Base-by-base conservation (phyloP, 2,888 invertebrate species). In the Philonicus albiceps region DNA sequence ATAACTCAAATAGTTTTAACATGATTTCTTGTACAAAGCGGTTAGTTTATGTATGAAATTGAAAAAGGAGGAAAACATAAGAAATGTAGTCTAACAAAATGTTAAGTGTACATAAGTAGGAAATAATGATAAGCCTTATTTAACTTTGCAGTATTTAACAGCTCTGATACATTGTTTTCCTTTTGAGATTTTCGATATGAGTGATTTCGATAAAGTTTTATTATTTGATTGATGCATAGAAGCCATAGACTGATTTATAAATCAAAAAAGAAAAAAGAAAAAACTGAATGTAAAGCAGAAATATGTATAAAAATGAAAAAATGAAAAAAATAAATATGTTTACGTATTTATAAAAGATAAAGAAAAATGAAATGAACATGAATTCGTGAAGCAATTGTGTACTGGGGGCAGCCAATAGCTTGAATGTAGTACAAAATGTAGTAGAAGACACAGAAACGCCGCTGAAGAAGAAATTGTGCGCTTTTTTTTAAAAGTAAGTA, bases 361-460 rank as follows among this genome's bases (percentile, higher is more conserved):
- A 49, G 84, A 72, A 40, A 22, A 11, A 22, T 34, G 5, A 72
- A 37, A 72, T 34, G 72, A 85, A 72, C 74, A 64, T 90, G 88
- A 92, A 92, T 91, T 91, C 92, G 92, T 92, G 92, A 92, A 92
- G 92, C 92, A 92, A 92, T 92, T 92, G 92, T 92, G 92, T 92
- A 92, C 91, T 88, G 87, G 91, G 92, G 85, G 85, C 85, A 85
- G 85, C 85, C 85, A 84, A 85, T 85, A 84, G 43, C 8, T 73
- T 37, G 31, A 83, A 37, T 78, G n/a, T 31, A 76, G 40, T 37
- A 76, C 37, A 76, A 37, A 76, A 40, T 76, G 27, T 37, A 76
- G 34, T 76, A 76, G 34, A 40, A 40, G 37, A 76, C 22, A 76
- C 16, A 76, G 40, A 30, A 16, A 11, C 55, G 27, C 31, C 81